Conservation (phyloP, 2,888 invertebrate species). For the Neoscelio sp. region DNA sequence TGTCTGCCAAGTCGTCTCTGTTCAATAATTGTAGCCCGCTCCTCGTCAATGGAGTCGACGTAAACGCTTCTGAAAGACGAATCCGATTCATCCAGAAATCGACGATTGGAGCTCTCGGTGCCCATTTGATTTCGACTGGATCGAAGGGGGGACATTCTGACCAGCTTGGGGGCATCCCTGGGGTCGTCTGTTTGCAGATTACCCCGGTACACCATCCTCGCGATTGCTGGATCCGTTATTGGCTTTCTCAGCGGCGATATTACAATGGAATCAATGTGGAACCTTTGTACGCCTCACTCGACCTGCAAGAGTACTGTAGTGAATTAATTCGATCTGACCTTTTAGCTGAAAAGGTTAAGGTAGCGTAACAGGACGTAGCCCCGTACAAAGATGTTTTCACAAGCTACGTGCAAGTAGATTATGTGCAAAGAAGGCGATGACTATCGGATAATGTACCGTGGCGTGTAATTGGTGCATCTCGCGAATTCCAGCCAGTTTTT, state of each 20-base stretch:
- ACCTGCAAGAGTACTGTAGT: slow-evolving; percentile 46
- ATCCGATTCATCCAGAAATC: slow-evolving; percentile 39
- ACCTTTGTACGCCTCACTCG: background rate
- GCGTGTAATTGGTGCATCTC: slow-evolving; percentile 43
- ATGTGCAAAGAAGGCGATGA: slow-evolving; percentile 53
- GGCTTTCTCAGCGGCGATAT: slow-evolving; percentile 14
- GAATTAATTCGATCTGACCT: slow-evolving; percentile 50
- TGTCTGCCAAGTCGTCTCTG: slow-evolving; percentile 74
- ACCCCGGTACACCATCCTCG: slow-evolving; percentile 78
- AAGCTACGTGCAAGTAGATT: slow-evolving; percentile 47
- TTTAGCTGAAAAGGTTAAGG: slow-evolving; percentile 36
- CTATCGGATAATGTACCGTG: slow-evolving; percentile 23
- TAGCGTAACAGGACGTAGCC: slow-evolving; percentile 51
- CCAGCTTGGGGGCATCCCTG: slow-evolving; percentile 76
- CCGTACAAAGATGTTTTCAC: slow-evolving; percentile 44
- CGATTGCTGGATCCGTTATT: background rate
- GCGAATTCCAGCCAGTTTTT: slow-evolving; percentile 27
- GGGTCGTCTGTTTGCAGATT: slow-evolving; percentile 79
- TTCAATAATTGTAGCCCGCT: slow-evolving; percentile 75
- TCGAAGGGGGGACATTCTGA: slow-evolving; percentile 78
- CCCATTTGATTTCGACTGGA: slow-evolving; percentile 69
- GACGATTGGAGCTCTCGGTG: slow-evolving; percentile 9
- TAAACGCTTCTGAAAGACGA: slow-evolving; percentile 68
- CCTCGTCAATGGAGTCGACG: slow-evolving; percentile 69
- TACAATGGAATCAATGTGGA: slow-evolving; percentile 18